These are phyloP conservation scores for Cheilosia scutellata DNA, from an alignment of 2,888 invertebrate species.

Conservation along the genomic window DNA sequence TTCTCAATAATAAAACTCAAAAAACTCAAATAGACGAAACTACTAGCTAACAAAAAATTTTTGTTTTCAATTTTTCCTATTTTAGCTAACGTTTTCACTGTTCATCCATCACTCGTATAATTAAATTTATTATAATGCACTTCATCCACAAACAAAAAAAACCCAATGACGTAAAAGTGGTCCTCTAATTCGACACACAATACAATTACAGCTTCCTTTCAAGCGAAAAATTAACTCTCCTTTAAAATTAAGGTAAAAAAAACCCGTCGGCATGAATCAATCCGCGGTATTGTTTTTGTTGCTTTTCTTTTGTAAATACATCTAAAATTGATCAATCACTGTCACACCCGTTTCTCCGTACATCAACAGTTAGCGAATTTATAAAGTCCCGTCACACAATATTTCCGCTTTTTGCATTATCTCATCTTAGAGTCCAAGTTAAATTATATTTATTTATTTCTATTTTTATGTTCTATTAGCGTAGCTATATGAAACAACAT, in stretches of 20 bases:
- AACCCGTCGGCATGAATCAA: conserved; percentile 21
- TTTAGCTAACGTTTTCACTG: no score
- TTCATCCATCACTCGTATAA: no score
- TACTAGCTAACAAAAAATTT: no score
- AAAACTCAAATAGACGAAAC: no score
- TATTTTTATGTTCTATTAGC: conserved; percentile 18
- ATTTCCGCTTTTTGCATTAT: conserved; percentile 29
- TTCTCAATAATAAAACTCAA: no score
- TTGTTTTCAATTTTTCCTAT: no score
- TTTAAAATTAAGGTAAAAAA: background rate
- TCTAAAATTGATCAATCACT: conserved; percentile 60
- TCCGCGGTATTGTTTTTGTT: background rate
- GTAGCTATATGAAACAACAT: conserved; percentile 3
- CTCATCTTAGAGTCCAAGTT: conserved; percentile 37
- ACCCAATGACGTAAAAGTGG: background rate
- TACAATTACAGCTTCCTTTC: conserved; percentile 1
- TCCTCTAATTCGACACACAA: background rate
- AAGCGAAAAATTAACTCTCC: conserved; percentile 25
- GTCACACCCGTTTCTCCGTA: conserved; percentile 42
- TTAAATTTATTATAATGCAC: no score
- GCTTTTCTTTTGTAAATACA: background rate
- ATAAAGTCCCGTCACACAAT: background rate
- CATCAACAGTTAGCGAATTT: conserved; percentile 3
- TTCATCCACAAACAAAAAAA: background rate
- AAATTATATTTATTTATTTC: conserved; percentile 39